Percentiles rank a stretch among this genome's conserved stretches.
Evolutionary conservation across 2,888 invertebrate genomes (phyloP).

Genomic region (Monoplex corrugatus): DNA sequence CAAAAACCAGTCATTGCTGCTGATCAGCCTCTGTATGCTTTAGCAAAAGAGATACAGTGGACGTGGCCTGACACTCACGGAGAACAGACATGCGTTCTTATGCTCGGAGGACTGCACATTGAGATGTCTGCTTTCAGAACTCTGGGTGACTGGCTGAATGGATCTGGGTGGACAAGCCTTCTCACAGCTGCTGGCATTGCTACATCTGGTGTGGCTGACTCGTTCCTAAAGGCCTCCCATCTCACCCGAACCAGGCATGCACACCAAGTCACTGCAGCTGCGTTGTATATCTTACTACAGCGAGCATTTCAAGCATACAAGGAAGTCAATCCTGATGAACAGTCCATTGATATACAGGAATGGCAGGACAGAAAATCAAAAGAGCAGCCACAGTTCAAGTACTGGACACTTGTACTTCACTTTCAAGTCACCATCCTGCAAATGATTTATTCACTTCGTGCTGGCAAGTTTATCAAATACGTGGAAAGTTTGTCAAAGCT

Average conservation of each 20-base stretch:
- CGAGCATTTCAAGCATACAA: background rate
- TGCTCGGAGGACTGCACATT: background rate
- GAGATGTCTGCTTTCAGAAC: conserved; percentile 68
- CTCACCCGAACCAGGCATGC: background rate
- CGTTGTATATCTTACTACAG: background rate
- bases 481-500: conserved; percentile 42
- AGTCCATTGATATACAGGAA: background rate
- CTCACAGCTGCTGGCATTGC: conserved; percentile 64
- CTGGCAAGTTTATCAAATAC: conserved; percentile 34
- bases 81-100: background rate
- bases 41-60: conserved; percentile 73
- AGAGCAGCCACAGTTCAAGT: conserved; percentile 47
- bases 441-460: conserved; percentile 24
- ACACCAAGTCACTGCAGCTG: conserved; percentile 39
- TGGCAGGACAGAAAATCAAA: conserved; percentile 27
- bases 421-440: background rate
- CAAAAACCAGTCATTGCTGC: conserved; percentile 62
- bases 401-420: conserved; percentile 44
- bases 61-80: conserved; percentile 65
- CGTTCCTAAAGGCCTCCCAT: conserved; percentile 62
- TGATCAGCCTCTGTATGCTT: conserved; percentile 70
- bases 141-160: conserved; percentile 64
- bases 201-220: conserved; percentile 66
- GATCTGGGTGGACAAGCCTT: conserved; percentile 67
- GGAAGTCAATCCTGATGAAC: background rate